Evolutionary conservation across 1,140 invertebrate species (phyloP).

Genomic region (Araneus ventricosus): DNA sequence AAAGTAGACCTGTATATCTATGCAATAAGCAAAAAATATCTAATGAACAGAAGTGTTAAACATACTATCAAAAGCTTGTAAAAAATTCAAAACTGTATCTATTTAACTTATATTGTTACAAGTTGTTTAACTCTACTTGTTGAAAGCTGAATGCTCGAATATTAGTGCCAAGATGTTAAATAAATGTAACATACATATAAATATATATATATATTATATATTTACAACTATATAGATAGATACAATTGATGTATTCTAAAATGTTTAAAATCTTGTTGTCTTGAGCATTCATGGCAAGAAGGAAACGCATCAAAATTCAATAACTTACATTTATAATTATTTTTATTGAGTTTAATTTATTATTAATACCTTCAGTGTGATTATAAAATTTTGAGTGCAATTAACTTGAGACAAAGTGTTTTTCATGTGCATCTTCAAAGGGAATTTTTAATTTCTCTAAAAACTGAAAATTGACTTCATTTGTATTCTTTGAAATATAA

Average conservation of each 20-base stretch:
- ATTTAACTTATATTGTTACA: neutral
- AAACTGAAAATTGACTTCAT: no score
- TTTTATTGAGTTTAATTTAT: no score
- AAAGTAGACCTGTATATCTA: neutral
- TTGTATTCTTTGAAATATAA: no score
- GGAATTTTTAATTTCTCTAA: no score
- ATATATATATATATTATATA: conserved; percentile 37
- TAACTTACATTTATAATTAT: neutral
- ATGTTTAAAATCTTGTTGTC: neutral
- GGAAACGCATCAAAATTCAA: neutral
- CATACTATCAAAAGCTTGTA: neutral
- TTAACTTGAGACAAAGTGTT: no score
- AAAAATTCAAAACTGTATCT: neutral
- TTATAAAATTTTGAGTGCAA: no score
- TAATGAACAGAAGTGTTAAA: neutral
- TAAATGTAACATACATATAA: neutral
- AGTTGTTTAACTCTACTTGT: conserved; percentile 3
- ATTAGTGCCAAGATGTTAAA: conserved; percentile 36
- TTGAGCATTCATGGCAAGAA: conserved; percentile 45
- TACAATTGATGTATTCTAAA: neutral
- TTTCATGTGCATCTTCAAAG: no score
- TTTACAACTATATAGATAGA: neutral
- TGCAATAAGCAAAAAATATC: neutral
- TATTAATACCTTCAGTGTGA: no score
- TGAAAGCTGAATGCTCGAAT: neutral